Conservation (phyloP, 2,113 vertebrate species). For the Sinocyclocheilus maitianheensis region DNA sequence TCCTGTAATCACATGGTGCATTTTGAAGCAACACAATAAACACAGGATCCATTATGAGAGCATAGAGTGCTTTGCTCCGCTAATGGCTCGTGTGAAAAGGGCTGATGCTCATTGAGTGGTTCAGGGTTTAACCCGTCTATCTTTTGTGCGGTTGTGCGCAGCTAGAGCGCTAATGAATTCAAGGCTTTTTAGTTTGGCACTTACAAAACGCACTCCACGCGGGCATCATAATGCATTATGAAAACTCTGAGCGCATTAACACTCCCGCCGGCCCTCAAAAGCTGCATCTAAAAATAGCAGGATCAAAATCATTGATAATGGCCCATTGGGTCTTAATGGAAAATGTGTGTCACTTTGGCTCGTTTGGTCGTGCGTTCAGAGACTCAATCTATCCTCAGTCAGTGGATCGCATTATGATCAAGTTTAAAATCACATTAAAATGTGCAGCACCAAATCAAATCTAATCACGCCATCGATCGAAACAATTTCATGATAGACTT, state of each 20-base stretch:
- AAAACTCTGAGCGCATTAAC: constrained; percentile 51
- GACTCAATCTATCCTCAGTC: constrained; percentile 33
- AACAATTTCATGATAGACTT: constrained; percentile 13
- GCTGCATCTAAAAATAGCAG: constrained; percentile 41
- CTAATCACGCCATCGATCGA: constrained; percentile 26
- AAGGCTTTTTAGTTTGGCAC: constrained; percentile 51
- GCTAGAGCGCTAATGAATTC: constrained; percentile 52
- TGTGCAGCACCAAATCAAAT: constrained; percentile 40
- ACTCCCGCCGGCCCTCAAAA: constrained; percentile 22
- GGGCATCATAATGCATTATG: constrained; percentile 50
- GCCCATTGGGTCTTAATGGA: constrained; percentile 48
- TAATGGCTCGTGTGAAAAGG: constrained; percentile 52
- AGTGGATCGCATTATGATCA: constrained; percentile 10
- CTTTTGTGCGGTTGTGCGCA: constrained; percentile 29
- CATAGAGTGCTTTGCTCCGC: constrained; percentile 20
- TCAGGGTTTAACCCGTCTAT: constrained; percentile 34
- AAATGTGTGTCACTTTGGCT: constrained; percentile 2
- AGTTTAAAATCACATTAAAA: constrained; percentile 50
- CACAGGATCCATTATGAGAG: constrained; percentile 48
- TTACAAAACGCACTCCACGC: constrained; percentile 43
- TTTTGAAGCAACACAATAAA: constrained; percentile 48
- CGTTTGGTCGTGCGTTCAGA: not conserved
- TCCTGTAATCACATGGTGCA: constrained; percentile 25
- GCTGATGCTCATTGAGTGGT: constrained; percentile 48
- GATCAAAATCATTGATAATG: constrained; percentile 45